These are phyloP conservation scores for Micoletzkya japonica DNA, from an alignment of 2,888 invertebrate genomes.

Conservation along the genomic window DNA sequence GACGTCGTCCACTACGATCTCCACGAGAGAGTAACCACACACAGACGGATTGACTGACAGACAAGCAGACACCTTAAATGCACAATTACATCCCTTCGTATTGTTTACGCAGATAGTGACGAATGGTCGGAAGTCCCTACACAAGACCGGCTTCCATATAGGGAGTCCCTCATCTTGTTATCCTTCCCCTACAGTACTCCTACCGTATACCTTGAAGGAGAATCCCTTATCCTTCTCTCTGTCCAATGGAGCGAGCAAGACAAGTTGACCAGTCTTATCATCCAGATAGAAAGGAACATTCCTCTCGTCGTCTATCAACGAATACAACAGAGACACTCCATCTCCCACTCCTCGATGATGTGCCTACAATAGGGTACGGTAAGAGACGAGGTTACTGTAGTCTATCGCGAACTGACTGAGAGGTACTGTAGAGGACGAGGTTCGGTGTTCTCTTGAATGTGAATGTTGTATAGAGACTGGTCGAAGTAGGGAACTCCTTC, in stretches of 20 bases:
- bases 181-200: not conserved
- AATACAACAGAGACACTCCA: slow-evolving; percentile 20
- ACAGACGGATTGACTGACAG: slow-evolving; percentile 33
- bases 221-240: slow-evolving; percentile 10
- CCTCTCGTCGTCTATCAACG: slow-evolving; percentile 18
- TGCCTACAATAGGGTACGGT: too few relatives aligned
- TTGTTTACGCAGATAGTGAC: too few relatives aligned
- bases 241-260: slow-evolving; percentile 21
- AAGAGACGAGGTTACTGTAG: not conserved
- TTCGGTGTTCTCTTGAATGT: slow-evolving; percentile 38
- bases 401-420: not conserved
- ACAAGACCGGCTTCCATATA: too few relatives aligned
- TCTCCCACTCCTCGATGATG: slow-evolving; percentile 17
- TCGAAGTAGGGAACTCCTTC: slow-evolving; percentile 39
- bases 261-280: slow-evolving; percentile 27
- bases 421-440: slow-evolving; percentile 10
- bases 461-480: slow-evolving; percentile 44
- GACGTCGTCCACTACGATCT: slow-evolving; percentile 45
- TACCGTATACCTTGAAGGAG: slow-evolving; percentile 18
- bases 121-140: too few relatives aligned
- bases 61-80: slow-evolving; percentile 41
- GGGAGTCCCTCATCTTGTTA: too few relatives aligned
- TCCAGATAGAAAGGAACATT: slow-evolving; percentile 30
- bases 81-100: too few relatives aligned
- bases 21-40: slow-evolving; percentile 35